Evolutionary conservation across 1,140 invertebrate species (phyloP).

Genomic region (Halictus rubicundus): DNA sequence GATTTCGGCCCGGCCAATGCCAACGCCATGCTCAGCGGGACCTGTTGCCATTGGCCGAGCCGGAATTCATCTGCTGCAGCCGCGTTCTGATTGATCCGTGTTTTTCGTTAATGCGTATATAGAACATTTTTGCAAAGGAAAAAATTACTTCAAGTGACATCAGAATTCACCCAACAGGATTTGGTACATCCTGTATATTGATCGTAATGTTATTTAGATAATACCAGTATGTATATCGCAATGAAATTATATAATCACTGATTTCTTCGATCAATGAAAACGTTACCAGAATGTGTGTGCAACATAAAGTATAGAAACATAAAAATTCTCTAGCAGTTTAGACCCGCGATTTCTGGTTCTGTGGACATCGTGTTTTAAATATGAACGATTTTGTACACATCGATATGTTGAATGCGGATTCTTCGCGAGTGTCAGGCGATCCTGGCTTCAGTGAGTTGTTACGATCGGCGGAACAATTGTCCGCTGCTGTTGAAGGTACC

Average conservation of each 20-base stretch:
- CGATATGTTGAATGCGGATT: conserved; percentile 41
- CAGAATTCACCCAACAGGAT: too few species aligned
- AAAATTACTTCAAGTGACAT: too few species aligned
- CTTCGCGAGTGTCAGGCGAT: conserved; percentile 71
- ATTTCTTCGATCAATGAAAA: background rate
- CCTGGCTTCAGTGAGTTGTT: conserved; percentile 92
- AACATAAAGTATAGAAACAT: background rate
- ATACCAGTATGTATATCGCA: background rate
- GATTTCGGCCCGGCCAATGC: too few species aligned
- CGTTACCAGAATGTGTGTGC: background rate
- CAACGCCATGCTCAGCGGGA: too few species aligned
- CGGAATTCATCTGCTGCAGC: too few species aligned
- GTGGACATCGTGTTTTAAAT: conserved; percentile 21
- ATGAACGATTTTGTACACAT: conserved; percentile 40
- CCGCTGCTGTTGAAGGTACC: conserved; percentile 92
- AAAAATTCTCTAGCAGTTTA: background rate
- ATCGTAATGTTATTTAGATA: background rate
- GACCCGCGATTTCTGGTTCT: background rate
- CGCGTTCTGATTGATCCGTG: too few species aligned
- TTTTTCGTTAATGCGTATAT: too few species aligned
- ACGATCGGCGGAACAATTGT: conserved; percentile 93
- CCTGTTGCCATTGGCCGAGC: too few species aligned
- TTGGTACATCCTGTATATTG: too few species aligned
- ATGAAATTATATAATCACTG: background rate
- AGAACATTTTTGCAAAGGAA: too few species aligned